Evolutionary conservation across 2,797 vertebrate species (phyloP), one percentile per base, ranked within the genome.

Genomic region (Apogon talboti): DNA sequence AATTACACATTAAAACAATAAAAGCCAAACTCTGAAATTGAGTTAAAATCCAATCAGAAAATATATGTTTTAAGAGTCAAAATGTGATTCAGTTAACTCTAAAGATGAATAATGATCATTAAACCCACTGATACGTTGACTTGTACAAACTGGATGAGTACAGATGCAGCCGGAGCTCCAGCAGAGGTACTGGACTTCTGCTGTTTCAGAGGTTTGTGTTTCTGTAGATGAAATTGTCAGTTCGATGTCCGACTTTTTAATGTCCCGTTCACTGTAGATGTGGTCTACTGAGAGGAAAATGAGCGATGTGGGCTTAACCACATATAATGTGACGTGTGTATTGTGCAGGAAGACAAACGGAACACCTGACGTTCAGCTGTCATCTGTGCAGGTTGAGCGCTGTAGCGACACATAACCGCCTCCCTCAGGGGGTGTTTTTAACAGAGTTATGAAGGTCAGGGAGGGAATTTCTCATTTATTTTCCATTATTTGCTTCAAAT

Each of bases 401-500:
- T 56, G 7, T 15, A 53, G 30, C 7, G n/a, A 16, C 18, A 47
- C 50, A 35, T 9, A 35, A 47, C 0, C 4, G 57, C 11, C 15
- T 64, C 48, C 16, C 63, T 40, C 0, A n/a, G 0, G 21, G 53
- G 67, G 44, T 28, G 3, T 59, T 57, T 74, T 66, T 50, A 19
- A 43, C 72, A 54, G 38, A 37, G 16, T 33, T 35, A 33, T 62
- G 33, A 55, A 41, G 66, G 61, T 71, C 24, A 63, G 12, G 42
- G 11, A 49, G 30, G 52, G 15, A 10, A 35, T 10, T 16, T 55
- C 59, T 57, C 50, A 46, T 61, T 74, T 68, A 51, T 9, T 58
- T 57, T 57, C 19, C n/a, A 61, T 61, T 69, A 66, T 72, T 69
- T 57, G 46, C 55, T 68, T 58, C 37, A 68, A 49, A 59, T 49